These are phyloP conservation scores for Euproctis similis DNA, from an alignment of 2,888 invertebrate genomes.

Conservation along the genomic window DNA sequence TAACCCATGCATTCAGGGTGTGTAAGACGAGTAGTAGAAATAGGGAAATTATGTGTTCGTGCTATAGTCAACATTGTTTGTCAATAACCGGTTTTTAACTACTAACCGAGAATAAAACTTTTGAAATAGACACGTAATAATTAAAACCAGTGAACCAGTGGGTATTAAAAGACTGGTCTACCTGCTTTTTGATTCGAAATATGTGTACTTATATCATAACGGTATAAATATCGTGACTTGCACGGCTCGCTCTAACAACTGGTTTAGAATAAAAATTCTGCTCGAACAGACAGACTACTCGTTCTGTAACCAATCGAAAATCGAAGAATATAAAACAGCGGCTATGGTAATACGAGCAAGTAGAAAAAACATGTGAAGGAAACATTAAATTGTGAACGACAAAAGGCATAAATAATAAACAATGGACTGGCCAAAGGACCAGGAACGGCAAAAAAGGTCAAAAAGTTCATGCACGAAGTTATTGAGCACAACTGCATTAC, in stretches of 20 bases:
- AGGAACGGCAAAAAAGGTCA: conserved; percentile 32
- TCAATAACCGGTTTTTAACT: no score
- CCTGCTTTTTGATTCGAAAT: conserved; percentile 18
- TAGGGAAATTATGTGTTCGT: no score
- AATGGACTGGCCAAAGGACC: conserved; percentile 29
- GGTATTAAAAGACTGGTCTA: conserved; percentile 7
- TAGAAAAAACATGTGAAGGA: no score
- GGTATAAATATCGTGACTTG: conserved; percentile 38
- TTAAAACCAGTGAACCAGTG: conserved; percentile 7
- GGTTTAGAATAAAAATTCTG: conserved; percentile 18
- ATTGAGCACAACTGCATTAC: conserved; percentile 50
- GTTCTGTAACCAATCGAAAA: no score
- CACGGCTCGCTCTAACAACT: conserved; percentile 30
- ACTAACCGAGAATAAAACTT: not conserved
- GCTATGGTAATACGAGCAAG: conserved; percentile 8
- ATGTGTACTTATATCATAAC: conserved; percentile 32
- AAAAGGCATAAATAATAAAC: conserved; percentile 32
- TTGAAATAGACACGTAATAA: conserved; percentile 7
- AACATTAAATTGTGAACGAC: conserved; percentile 5
- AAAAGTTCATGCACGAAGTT: conserved; percentile 30
- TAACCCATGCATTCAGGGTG: no score
- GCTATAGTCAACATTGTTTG: no score
- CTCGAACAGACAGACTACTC: conserved; percentile 14
- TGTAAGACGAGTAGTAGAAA: no score
- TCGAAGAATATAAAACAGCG: no score